Percentiles rank a stretch among this genome's conserved stretches.
Conservation (phyloP, 2,113 vertebrate genomes). For the Lophius piscatorius region DNA sequence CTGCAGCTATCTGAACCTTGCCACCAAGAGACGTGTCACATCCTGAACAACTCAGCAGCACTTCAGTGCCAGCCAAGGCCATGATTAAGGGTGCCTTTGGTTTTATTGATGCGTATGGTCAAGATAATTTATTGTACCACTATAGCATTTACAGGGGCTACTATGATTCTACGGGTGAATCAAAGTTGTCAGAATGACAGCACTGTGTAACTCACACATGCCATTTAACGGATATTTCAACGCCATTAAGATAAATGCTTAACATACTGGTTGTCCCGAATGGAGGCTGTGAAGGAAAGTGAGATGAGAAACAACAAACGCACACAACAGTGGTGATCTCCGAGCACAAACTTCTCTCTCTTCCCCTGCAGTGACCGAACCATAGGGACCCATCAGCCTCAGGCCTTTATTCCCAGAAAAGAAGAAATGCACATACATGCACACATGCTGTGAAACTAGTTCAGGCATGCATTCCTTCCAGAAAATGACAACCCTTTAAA, state of each 20-base stretch:
- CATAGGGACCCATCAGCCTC: conserved; percentile 25
- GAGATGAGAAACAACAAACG: conserved; percentile 39
- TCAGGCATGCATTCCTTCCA: conserved; percentile 40
- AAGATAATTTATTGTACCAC: too few species aligned
- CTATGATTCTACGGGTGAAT: too few species aligned
- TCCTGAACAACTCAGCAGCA: conserved; percentile 30
- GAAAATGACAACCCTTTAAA: conserved; percentile 58
- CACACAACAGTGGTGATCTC: conserved; percentile 25
- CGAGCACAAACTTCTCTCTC: conserved; percentile 28
- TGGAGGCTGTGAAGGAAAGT: too few species aligned
- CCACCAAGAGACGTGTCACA: conserved; percentile 47
- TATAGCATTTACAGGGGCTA: too few species aligned
- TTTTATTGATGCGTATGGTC: conserved; percentile 3
- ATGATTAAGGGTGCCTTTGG: conserved; percentile 39
- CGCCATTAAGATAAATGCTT: too few species aligned
- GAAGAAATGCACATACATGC: conserved; percentile 8
- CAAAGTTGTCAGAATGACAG: too few species aligned
- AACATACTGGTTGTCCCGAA: too few species aligned
- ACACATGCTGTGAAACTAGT: conserved; percentile 32
- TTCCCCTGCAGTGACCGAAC: conserved; percentile 33
- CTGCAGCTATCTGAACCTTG: background rate
- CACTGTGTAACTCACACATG: too few species aligned
- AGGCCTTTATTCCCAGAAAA: conserved; percentile 32
- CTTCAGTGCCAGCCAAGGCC: conserved; percentile 39
- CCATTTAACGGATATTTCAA: too few species aligned